Conservation (phyloP, 2,888 invertebrate genomes). For the Drosophila mulleri region DNA sequence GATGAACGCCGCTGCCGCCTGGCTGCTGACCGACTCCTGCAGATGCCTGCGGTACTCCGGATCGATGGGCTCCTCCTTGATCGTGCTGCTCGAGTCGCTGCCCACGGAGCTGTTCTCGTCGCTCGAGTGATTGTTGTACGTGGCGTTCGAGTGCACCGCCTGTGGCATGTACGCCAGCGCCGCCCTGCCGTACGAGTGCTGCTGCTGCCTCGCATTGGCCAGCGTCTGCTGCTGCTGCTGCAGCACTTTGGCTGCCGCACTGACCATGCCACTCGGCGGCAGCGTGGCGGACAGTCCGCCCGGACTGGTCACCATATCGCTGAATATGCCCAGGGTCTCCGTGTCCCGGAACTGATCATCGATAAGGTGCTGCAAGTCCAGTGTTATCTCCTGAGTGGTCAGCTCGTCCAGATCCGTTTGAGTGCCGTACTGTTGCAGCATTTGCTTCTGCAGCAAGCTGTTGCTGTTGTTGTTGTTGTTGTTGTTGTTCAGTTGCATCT, state of each 20-base stretch:
- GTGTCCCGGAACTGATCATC: constrained; percentile 96
- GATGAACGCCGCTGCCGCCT: constrained; percentile 81
- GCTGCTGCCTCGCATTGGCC: constrained; percentile 76
- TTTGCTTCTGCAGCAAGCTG: constrained; percentile 86
- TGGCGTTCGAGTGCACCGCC: constrained; percentile 90
- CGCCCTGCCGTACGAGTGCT: constrained; percentile 87
- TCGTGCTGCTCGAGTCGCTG: constrained; percentile 90
- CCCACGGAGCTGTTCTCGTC: constrained; percentile 87
- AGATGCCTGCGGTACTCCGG: constrained; percentile 91
- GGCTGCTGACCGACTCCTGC: constrained; percentile 81
- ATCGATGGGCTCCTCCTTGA: constrained; percentile 95
- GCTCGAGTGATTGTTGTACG: constrained; percentile 86
- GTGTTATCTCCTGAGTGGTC: constrained; percentile 95
- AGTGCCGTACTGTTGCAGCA: constrained; percentile 90
- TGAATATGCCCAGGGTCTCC: constrained; percentile 90
- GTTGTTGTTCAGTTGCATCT: constrained; percentile 83
- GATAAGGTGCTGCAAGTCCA: constrained; percentile 96
- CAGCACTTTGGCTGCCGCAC: constrained; percentile 84
- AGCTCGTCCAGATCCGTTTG: constrained; percentile 94
- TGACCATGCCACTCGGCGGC: constrained; percentile 84
- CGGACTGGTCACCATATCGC: constrained; percentile 90
- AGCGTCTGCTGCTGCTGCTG: constrained; percentile 83
- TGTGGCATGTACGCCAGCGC: constrained; percentile 96
- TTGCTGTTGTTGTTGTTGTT: constrained; percentile 62
- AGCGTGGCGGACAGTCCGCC: constrained; percentile 83